Evolutionary conservation across 1,140 invertebrate species (phyloP).

Genomic region (Metaphire vulgaris): DNA sequence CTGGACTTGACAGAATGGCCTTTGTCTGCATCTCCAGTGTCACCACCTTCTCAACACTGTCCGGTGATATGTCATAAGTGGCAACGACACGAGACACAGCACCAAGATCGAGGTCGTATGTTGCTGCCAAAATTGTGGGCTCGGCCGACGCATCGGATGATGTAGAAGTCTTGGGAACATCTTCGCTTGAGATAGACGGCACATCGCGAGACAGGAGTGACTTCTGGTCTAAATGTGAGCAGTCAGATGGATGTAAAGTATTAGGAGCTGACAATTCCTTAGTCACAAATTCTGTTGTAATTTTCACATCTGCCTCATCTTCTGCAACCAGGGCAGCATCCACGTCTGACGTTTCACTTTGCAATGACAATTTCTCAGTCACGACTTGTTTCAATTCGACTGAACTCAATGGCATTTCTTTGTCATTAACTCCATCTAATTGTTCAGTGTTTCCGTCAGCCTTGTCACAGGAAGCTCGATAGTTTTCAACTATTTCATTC

Average conservation of each 20-base stretch:
- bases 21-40: slow-evolving; percentile 40
- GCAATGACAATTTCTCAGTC: too few relatives aligned
- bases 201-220: neutral
- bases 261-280: neutral
- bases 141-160: slow-evolving; percentile 46
- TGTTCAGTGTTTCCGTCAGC: too few relatives aligned
- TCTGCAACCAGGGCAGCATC: too few relatives aligned
- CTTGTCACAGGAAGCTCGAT: too few relatives aligned
- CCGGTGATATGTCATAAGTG: slow-evolving; percentile 48
- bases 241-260: neutral
- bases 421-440: too few relatives aligned
- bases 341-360: too few relatives aligned
- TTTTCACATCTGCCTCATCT: neutral
- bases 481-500: too few relatives aligned
- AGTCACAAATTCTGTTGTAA: neutral
- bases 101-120: slow-evolving; percentile 50
- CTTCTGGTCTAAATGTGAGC: neutral
- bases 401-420: too few relatives aligned
- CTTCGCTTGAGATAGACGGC: slow-evolving; percentile 43
- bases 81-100: slow-evolving; percentile 47
- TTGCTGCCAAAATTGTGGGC: slow-evolving; percentile 48
- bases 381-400: too few relatives aligned
- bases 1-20: slow-evolving; percentile 47
- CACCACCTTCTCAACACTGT: slow-evolving; percentile 46
- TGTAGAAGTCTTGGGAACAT: slow-evolving; percentile 42